Percentiles rank a stretch among this genome's conserved stretches.
phyloP scores from a whole-genome alignment of 2,113 vertebrate species.

The Dissostichus mawsoni region DNA sequence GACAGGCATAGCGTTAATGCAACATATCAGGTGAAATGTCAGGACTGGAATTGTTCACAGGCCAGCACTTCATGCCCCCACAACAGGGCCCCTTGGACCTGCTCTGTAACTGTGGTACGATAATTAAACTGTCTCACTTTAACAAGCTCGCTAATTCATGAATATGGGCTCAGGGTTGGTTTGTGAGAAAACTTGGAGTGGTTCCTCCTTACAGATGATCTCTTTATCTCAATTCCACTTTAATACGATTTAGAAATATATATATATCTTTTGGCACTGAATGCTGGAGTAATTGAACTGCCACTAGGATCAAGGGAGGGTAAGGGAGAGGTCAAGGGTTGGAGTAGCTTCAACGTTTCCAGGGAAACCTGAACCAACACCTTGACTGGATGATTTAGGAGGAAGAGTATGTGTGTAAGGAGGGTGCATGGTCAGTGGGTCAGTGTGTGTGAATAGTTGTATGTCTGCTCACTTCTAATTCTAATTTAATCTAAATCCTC shows the following conservation, averaged over 20 bases:
- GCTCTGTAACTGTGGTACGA: not conserved
- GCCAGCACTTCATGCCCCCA: rapidly evolving
- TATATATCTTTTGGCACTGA: not conserved
- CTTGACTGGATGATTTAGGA: not conserved
- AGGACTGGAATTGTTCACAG: slow-evolving; percentile 41
- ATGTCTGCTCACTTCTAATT: too few species aligned
- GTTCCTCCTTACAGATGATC: slow-evolving; percentile 11
- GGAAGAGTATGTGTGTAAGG: not conserved
- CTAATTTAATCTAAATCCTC: not conserved
- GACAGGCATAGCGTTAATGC: slow-evolving; percentile 26
- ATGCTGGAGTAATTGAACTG: not conserved
- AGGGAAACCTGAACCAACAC: slow-evolving; percentile 1
- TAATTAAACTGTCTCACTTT: slow-evolving; percentile 60
- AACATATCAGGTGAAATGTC: slow-evolving; percentile 77
- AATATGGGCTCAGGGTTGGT: slow-evolving; percentile 1
- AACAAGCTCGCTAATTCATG: slow-evolving; percentile 64
- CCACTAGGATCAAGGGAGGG: not conserved
- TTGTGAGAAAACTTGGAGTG: not conserved
- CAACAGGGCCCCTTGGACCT: not conserved
- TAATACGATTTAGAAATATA: not conserved
- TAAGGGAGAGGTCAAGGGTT: slow-evolving; percentile 14
- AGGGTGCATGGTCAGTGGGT: not conserved
- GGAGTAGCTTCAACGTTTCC: slow-evolving; percentile 21
- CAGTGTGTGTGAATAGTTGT: not conserved
- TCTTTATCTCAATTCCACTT: slow-evolving; percentile 16